Percentiles rank a stretch among this genome's conserved stretches.
These are phyloP conservation scores for Diachrysia chrysitis DNA, from an alignment of 2,888 invertebrate genomes.

Conservation along the genomic window DNA sequence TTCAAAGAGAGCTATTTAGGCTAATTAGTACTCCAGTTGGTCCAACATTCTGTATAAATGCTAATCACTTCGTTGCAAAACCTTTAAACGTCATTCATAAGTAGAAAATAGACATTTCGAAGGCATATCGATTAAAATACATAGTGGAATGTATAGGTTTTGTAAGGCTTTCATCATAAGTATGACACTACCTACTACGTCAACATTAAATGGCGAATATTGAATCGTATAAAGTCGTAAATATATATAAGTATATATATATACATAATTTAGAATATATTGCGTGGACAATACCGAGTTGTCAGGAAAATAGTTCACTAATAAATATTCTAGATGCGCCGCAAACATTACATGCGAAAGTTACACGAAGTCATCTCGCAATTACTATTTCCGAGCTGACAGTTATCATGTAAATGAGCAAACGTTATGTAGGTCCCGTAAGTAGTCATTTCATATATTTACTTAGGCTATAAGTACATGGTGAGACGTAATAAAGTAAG, in stretches of 20 bases:
- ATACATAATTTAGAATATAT: conserved; percentile 52
- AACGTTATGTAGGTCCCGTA: conserved; percentile 49
- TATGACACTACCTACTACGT: conserved; percentile 70
- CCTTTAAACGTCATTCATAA: conserved; percentile 64
- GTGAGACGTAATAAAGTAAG: conserved; percentile 24
- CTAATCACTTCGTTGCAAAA: conserved; percentile 63
- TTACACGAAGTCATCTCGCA: conserved; percentile 33
- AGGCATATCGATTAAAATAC: conserved; percentile 82
- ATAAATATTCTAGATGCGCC: conserved; percentile 47
- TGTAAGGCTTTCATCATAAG: conserved; percentile 86
- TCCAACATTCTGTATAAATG: conserved; percentile 78
- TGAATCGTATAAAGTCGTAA: conserved; percentile 52
- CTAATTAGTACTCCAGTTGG: conserved; percentile 71
- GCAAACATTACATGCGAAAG: conserved; percentile 38
- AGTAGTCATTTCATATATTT: conserved; percentile 31
- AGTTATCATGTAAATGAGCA: conserved; percentile 54
- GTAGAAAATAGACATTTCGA: conserved; percentile 80
- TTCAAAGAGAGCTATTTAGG: conserved; percentile 79
- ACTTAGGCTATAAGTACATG: conserved; percentile 17
- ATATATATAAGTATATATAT: conserved; percentile 31
- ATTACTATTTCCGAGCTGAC: conserved; percentile 26
- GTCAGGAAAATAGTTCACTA: conserved; percentile 54
- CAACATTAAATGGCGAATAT: conserved; percentile 55
- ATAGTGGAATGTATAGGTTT: conserved; percentile 86
- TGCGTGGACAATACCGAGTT: conserved; percentile 38